Percentiles rank a stretch among this genome's conserved stretches.
Evolutionary conservation across 2,113 vertebrate species (phyloP).

Genomic region (Butorides virescens): DNA sequence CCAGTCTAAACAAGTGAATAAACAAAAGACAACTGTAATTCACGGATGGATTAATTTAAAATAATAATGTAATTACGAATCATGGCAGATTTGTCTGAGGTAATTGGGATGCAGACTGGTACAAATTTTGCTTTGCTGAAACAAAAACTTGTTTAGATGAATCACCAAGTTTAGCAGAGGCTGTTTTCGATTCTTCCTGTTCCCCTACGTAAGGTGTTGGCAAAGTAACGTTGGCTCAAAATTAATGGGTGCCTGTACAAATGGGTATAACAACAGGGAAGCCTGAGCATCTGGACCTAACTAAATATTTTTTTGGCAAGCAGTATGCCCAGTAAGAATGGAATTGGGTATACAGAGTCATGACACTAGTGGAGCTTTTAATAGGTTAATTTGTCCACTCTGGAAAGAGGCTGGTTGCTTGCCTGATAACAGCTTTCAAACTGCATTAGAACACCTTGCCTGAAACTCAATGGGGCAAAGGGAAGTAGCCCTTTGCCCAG

Average conservation of each 20-base stretch:
- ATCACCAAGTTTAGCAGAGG: not conserved
- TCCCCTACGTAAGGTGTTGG: not conserved
- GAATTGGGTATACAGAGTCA: not conserved
- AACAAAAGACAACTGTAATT: constrained; percentile 76
- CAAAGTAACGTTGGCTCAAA: not conserved
- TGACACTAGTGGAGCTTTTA: not conserved
- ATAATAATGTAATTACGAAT: constrained; percentile 75
- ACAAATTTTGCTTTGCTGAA: constrained; percentile 63
- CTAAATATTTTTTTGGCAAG: not conserved
- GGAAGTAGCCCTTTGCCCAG: not conserved
- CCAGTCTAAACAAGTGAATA: constrained; percentile 69
- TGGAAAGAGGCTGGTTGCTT: not conserved
- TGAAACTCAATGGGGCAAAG: not conserved
- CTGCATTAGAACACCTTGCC: not conserved
- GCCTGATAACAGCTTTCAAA: not conserved
- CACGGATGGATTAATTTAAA: constrained; percentile 75
- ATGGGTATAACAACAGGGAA: not conserved
- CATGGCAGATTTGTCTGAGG: constrained; percentile 69
- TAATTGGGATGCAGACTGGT: constrained; percentile 70
- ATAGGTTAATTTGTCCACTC: not conserved
- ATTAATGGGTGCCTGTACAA: not conserved
- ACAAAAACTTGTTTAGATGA: constrained; percentile 17
- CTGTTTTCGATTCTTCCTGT: not conserved
- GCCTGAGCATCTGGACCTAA: not conserved
- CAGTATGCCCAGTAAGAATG: not conserved